phyloP scores from a whole-genome alignment of 1,140 invertebrate genomes.

The Micrasema longulum region DNA sequence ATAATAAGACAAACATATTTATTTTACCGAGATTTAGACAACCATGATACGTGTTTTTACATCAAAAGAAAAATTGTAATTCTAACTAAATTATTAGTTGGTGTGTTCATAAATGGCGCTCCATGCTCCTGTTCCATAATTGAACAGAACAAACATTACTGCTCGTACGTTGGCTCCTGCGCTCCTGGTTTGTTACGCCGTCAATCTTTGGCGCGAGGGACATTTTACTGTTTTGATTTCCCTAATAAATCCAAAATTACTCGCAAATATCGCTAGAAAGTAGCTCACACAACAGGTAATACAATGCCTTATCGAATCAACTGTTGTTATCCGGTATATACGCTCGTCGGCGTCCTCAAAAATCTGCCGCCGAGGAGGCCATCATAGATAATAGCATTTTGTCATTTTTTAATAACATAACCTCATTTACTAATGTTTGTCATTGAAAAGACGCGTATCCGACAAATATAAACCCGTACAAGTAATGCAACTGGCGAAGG shows the following conservation, averaged over 20 bases:
- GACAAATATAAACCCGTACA: constrained; percentile 33
- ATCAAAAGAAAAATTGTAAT: too few relatives aligned
- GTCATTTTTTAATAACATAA: constrained; percentile 47
- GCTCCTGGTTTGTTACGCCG: constrained; percentile 37
- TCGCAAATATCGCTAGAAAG: constrained; percentile 5
- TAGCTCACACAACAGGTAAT: constrained; percentile 35
- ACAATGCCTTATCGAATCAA: background rate
- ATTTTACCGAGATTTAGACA: too few relatives aligned
- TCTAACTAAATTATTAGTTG: too few relatives aligned
- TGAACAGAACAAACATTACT: constrained; percentile 37
- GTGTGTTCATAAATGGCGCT: constrained; percentile 5
- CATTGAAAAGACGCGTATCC: constrained; percentile 28
- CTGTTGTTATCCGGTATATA: background rate
- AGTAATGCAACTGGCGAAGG: constrained; percentile 22
- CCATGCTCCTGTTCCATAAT: too few relatives aligned
- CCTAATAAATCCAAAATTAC: background rate
- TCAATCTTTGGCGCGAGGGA: constrained; percentile 43
- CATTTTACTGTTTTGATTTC: constrained; percentile 28
- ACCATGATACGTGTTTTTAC: too few relatives aligned
- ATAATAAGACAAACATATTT: too few relatives aligned
- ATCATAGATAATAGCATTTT: constrained; percentile 40
- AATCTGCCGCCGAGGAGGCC: constrained; percentile 34
- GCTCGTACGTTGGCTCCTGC: constrained; percentile 34
- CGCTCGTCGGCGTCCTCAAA: constrained; percentile 2
- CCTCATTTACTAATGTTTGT: constrained; percentile 37